These are phyloP conservation scores for Drosophila leontia DNA, from an alignment of 1,140 invertebrate species.

Conservation along the genomic window DNA sequence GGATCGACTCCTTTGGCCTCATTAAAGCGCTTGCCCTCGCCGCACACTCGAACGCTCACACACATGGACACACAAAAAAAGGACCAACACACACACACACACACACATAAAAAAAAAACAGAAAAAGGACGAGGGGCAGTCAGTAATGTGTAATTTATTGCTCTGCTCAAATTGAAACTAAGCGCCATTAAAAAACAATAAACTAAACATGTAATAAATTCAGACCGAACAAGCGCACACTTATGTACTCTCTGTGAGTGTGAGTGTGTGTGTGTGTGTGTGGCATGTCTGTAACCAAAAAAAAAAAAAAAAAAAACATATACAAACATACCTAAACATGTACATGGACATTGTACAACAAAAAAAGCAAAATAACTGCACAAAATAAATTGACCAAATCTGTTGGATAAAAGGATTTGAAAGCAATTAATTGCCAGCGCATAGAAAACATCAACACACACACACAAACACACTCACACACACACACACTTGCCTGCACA, in stretches of 20 bases:
- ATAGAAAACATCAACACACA: constrained; percentile 60
- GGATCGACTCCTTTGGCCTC: constrained; percentile 50
- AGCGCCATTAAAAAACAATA: constrained; percentile 82
- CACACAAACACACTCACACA: neutral
- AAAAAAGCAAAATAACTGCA: constrained; percentile 62
- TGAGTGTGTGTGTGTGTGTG: constrained; percentile 4
- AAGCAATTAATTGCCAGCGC: constrained; percentile 78
- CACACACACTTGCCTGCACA: neutral
- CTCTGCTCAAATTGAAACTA: constrained; percentile 78
- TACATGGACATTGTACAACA: constrained; percentile 24
- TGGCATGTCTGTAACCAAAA: constrained; percentile 14
- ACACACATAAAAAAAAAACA: neutral
- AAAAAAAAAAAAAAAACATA: constrained; percentile 7
- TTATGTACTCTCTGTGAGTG: neutral
- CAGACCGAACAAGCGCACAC: constrained; percentile 31
- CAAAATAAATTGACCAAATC: constrained; percentile 83
- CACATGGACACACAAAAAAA: neutral
- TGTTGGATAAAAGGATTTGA: constrained; percentile 82
- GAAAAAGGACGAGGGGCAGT: constrained; percentile 34
- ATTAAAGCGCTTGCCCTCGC: constrained; percentile 44
- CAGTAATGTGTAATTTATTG: constrained; percentile 80
- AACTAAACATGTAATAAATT: constrained; percentile 82
- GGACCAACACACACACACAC: neutral
- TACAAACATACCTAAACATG: constrained; percentile 1
- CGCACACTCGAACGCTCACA: neutral